Evolutionary conservation across 2,113 vertebrate genomes (phyloP), one percentile per base, ranked within the genome.

Genomic region (Sinocyclocheilus anshuiensis): DNA sequence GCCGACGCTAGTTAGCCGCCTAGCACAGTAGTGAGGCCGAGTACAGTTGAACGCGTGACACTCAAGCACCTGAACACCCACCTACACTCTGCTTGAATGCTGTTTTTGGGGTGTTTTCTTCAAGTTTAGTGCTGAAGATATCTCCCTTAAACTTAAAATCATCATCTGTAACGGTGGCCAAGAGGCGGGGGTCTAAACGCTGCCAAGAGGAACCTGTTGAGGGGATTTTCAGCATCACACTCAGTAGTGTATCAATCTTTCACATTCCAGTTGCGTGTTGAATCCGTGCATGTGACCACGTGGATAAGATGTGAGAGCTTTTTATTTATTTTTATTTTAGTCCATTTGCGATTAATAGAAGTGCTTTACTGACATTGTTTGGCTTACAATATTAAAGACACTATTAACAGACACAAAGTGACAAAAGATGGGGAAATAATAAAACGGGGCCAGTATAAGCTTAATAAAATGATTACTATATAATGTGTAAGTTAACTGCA

Each of bases 1-100:
- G 84, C 87, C 86, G 88, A 85, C 86, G 91, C 87, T 88, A 80
- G 85, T 72, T 88, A 20, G 78, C 80, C 48, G 59, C 67, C 1
- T 84, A 88, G 91, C 90, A 55, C 80, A 45, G 53, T 36, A 20
- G 39, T 18, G 22, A 55, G 65, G 81, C 81, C 80, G 80, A 82
- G 39, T 33, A 8, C 79, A 48, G 20, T n/a, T 45, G 12, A 65
- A 48, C 59, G 59, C 63, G 42, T 82, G 61, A 71, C 63, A 11
- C 63, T 48, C 15, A 22, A 18, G 22, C 63, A 67, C 55, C 77
- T 80, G 57, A 80, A 36, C 42, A 20, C 61, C 22, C 42, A 67
- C 39, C 8, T 18, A 48, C 18, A 26, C 42, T 13, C 26, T 12
- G 4, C 4, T 33, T 16, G 4, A 12, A 29, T 5, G 22, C 4